Evolutionary conservation across 2,797 vertebrate species (phyloP).

Genomic region (Carapus acus): DNA sequence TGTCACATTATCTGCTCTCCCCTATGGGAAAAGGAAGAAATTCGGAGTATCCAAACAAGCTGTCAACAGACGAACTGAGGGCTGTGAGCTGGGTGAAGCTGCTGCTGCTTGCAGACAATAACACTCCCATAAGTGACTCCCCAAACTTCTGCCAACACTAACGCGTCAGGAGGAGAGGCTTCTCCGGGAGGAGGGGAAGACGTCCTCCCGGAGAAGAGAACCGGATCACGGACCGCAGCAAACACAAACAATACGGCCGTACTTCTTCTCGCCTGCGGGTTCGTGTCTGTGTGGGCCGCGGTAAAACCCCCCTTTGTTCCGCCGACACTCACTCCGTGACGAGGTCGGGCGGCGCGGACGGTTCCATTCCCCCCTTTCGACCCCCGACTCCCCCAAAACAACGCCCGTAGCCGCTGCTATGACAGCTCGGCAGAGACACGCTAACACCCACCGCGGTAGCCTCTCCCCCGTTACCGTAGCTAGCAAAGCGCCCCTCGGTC

Average conservation of each 20-base stretch:
- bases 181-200: no score
- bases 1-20: not conserved
- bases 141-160: no score
- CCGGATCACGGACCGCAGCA: conserved; percentile 61
- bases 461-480: conserved; percentile 24
- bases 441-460: conserved; percentile 35
- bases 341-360: not conserved
- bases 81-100: not conserved
- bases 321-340: conserved; percentile 33
- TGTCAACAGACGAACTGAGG: conserved; percentile 19
- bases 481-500: conserved; percentile 28
- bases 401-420: not conserved
- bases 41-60: conserved; percentile 1
- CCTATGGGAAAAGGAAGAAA: not conserved
- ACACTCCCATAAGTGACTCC: conserved; percentile 32
- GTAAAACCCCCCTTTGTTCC: conserved; percentile 63
- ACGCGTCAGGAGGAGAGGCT: no score
- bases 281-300: conserved; percentile 59
- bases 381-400: not conserved
- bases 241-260: conserved; percentile 56
- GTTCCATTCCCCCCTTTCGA: no score
- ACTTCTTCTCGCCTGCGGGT: conserved; percentile 46
- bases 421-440: conserved; percentile 2
- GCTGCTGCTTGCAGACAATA: conserved; percentile 8
- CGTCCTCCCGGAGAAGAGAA: conserved; percentile 55